A percentile compares a stretch with the other conserved stretches of the same genome.
Evolutionary conservation across 2,113 vertebrate species (phyloP).

Genomic region (Mola mola): DNA sequence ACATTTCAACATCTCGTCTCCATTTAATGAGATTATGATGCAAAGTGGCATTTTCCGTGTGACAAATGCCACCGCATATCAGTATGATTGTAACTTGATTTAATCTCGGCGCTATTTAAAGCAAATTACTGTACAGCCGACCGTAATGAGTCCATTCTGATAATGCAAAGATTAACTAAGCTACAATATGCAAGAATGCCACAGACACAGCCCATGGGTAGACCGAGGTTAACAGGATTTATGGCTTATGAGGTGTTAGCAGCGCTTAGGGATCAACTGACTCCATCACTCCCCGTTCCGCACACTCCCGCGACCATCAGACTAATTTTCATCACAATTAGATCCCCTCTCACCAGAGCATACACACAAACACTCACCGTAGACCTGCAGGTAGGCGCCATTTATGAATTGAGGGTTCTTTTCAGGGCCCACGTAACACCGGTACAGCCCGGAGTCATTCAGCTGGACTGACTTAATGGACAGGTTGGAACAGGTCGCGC

Average conservation of each 20-base stretch:
- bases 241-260: conserved; percentile 52
- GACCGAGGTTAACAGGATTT: conserved; percentile 60
- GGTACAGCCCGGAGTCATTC: conserved; percentile 70
- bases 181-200: conserved; percentile 12
- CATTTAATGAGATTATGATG: conserved; percentile 37
- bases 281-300: conserved; percentile 13
- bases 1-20: conserved; percentile 33
- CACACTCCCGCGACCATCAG: neutral
- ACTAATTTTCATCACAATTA: neutral
- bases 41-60: conserved; percentile 16
- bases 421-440: neutral
- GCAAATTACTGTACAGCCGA: conserved; percentile 9
- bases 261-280: conserved; percentile 16
- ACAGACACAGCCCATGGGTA: conserved; percentile 24
- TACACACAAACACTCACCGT: conserved; percentile 69
- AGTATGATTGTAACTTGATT: conserved; percentile 17
- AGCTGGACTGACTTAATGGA: rapidly evolving
- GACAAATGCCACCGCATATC: conserved; percentile 11
- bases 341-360: neutral
- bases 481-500: conserved; percentile 7
- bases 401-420: rapidly evolving
- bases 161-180: conserved; percentile 21
- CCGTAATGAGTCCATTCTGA: conserved; percentile 15
- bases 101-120: conserved; percentile 32
- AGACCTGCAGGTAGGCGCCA: conserved; percentile 81